These are phyloP conservation scores for Dermochelys coriacea DNA, from an alignment of 2,797 vertebrate genomes.

Conservation along the genomic window DNA sequence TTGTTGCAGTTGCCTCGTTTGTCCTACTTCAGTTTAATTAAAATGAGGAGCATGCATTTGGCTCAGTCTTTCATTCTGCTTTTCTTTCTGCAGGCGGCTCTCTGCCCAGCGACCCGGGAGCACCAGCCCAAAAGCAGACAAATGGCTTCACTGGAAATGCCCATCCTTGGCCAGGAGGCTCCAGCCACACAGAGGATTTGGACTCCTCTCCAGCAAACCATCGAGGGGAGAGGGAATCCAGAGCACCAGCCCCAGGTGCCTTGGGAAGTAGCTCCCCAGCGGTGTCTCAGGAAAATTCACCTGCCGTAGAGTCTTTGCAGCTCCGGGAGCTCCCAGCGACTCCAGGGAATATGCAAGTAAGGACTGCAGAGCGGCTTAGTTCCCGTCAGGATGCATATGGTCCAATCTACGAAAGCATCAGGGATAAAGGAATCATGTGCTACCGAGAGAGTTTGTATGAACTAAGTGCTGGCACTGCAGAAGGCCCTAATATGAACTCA, in stretches of 20 bases:
- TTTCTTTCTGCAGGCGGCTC: neutral
- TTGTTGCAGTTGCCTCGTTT: rapidly evolving
- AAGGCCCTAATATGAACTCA: neutral
- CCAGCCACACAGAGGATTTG: neutral
- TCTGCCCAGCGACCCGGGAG: neutral
- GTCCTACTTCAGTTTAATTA: neutral
- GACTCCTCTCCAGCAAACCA: neutral
- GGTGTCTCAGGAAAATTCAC: rapidly evolving
- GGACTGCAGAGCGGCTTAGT: rapidly evolving
- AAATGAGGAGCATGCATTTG: neutral
- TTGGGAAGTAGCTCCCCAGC: neutral
- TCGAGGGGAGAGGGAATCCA: neutral
- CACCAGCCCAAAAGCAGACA: neutral
- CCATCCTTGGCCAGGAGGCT: neutral
- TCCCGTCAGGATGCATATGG: rapidly evolving
- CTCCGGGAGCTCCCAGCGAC: conserved; percentile 25
- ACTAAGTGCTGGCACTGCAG: neutral
- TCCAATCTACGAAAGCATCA: conserved; percentile 38
- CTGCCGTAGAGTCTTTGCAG: neutral
- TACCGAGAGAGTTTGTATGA: too few species aligned
- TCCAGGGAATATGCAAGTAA: neutral
- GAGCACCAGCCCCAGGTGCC: too few species aligned
- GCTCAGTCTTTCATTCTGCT: neutral
- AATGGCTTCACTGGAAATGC: neutral
- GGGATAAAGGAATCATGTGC: neutral